Conservation (phyloP, 2,797 vertebrate species). For the Spinus pinus region DNA sequence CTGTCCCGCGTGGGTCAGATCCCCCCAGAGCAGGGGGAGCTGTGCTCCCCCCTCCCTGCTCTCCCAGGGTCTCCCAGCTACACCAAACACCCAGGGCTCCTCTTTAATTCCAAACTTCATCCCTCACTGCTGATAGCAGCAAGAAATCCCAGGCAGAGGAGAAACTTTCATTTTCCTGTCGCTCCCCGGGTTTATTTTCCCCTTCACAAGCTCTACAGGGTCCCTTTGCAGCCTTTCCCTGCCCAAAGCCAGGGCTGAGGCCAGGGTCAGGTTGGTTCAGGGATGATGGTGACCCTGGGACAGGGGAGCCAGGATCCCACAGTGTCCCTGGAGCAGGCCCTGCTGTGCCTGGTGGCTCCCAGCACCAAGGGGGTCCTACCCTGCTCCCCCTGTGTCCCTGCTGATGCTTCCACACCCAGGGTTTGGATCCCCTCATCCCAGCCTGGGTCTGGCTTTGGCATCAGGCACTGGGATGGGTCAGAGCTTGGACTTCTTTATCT, state of each 20-base stretch:
- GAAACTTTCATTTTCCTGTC: not conserved
- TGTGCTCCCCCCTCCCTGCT: not conserved
- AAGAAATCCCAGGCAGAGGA: not conserved
- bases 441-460: not conserved
- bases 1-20: not conserved
- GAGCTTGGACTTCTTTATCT: not conserved
- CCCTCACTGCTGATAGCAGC: not conserved
- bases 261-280: not conserved
- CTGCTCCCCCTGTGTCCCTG: rapidly evolving
- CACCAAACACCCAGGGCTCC: constrained; percentile 24
- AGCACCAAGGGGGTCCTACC: not conserved
- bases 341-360: not conserved
- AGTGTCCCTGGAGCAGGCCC: not conserved
- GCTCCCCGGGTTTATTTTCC: not conserved
- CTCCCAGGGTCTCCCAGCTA: not conserved
- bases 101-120: not conserved
- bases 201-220: rapidly evolving
- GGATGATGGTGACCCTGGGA: not conserved
- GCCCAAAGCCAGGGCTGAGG: not conserved
- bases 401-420: not conserved
- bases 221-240: rapidly evolving
- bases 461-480: rapidly evolving
- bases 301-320: not conserved
- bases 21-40: not conserved
- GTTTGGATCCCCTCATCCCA: not conserved